Evolutionary conservation across 2,797 vertebrate genomes (phyloP), one percentile per base, ranked within the genome.

Genomic region (Danio choprae): DNA sequence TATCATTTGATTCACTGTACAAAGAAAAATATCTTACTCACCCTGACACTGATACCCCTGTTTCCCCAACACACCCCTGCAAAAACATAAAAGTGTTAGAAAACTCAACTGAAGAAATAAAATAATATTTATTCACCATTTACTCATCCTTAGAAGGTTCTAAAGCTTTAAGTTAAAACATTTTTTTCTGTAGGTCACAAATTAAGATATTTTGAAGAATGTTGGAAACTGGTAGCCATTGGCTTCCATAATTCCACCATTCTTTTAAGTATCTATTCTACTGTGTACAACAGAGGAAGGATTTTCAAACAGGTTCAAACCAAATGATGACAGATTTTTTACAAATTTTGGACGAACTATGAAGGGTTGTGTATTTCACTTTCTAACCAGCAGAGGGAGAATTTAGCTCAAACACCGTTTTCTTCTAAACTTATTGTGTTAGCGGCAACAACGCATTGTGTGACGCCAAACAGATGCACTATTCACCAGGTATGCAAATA

Each of bases 11-110:
- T 46, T 44, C 5, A 69, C 3, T 48, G 22, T 51, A 74, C 11
- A 44, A 16, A 51, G 50, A 83, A 89, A 6, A 89, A 87, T 65
- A 87, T 87, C 79, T 63, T 58, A 90, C 97, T 97, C 95, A 99
- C 97, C 97, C 96, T 99, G 98, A 94, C 98, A 99, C 81, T 99
- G 98, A 92, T 99, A 99, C 85, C 98, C 98, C 90, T 99, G 98
- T 92, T 99, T 99, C 89, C 98, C 98, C 93, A 99, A 95, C 89
- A 99, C 97, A 81, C 98, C 98, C 98, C 98, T 99, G 92, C 83
- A 84, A 68, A 84, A 86, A 76, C 81, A 89, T 29, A 29, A n/a
- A 82, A 11, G 58, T 48, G 64, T 82, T 70, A 84, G 59, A 56
- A 9, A 41, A 74, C 48, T 44, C 22, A 1, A 1, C 29, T 29